These are phyloP conservation scores for Elanus axillaris DNA, from an alignment of 2,113 vertebrate species.

Conservation along the genomic window DNA sequence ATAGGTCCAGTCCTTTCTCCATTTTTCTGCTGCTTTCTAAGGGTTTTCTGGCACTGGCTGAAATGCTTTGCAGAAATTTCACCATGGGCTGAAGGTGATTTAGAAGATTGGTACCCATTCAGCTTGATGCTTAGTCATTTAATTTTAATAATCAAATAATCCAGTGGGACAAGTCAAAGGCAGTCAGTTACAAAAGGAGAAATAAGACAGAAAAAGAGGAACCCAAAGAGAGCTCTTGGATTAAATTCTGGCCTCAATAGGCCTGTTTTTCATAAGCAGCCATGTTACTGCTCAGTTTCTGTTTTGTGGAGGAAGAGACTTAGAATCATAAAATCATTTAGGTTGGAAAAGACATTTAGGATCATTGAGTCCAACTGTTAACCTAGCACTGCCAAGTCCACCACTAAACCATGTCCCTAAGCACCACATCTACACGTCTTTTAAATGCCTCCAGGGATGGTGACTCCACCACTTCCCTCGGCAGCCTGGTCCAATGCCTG, in stretches of 20 bases:
- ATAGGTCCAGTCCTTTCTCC: background rate
- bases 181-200: background rate
- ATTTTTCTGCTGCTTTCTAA: background rate
- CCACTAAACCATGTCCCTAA: no score
- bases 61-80: background rate
- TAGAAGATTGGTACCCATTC: background rate
- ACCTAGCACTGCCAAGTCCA: no score
- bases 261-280: background rate
- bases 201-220: background rate
- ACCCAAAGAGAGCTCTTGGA: background rate
- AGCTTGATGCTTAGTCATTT: background rate
- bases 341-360: no score
- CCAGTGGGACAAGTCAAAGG: background rate
- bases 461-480: no score
- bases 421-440: no score
- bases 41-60: background rate
- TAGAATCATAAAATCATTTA: background rate
- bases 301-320: background rate
- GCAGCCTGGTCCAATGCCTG: no score
- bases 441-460: no score
- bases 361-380: no score
- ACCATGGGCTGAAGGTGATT: accelerated
- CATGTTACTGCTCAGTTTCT: background rate
- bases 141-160: background rate
- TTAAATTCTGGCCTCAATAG: background rate